Base-by-base conservation (phyloP, 2,113 vertebrate species). In the Puma concolor region DNA sequence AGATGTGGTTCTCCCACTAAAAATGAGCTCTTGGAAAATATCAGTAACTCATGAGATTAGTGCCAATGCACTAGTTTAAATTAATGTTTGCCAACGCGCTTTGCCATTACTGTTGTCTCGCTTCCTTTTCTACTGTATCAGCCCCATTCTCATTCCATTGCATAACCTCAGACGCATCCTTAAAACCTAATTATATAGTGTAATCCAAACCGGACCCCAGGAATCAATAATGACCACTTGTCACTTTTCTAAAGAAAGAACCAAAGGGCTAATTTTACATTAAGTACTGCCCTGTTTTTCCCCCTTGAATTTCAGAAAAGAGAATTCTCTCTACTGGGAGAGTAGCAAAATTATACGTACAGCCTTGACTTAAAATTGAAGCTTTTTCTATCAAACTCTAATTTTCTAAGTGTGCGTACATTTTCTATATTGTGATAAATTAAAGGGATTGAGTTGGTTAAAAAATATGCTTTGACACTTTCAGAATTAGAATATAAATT, bases 1-100 rank as follows among this genome's bases (percentile, higher is more conserved):
- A 72, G 64, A 48, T 86, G 60, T 64, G 31, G 21, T 91, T 86
- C 36, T 81, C n/a, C 27, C 74, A 41, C 33, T 77, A 48, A 92
- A 90, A 87, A 74, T 21, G 15, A 95, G 15, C 15, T 91, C 63
- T 96, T 86, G 31, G 79, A 90, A 94, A 95, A 77, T 66, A 64
- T 6, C 21, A 2, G 10, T 50, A 31, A 83, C 50, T 83, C 76
- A 72, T 3, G 21, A 77, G 77, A 12, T 16, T 11, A 60, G 29
- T 67, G 23, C 74, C 64, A 66, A 16, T 14, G 11, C 16, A 16
- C 23, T 38, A 21, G 2, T 72, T 54, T 69, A 27, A 52, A 69
- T 41, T 54, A 54, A 33, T 84, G 41, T 41, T 80, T 38, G 9
- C 66, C 54, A 33, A 67, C 8, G 8, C 14, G 76, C 48, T 6